These are phyloP conservation scores for Linnaemya tessellans DNA, from an alignment of 2,888 invertebrate genomes.

Conservation along the genomic window DNA sequence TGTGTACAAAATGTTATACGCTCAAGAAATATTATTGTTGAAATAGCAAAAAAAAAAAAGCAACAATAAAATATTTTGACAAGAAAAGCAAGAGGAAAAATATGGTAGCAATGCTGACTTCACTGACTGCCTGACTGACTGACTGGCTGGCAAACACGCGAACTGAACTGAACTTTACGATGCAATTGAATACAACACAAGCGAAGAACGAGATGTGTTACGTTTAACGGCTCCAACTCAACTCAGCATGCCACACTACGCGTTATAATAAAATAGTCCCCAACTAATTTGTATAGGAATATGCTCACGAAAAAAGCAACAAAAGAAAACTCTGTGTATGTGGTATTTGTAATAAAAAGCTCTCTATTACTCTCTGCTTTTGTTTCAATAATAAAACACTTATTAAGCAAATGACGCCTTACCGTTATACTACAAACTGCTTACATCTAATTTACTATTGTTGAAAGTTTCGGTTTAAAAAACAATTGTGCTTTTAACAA, in stretches of 20 bases:
- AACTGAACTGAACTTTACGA: slow-evolving; percentile 59
- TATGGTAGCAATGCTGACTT: slow-evolving; percentile 38
- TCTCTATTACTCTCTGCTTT: slow-evolving; percentile 26
- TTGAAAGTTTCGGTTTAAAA: neutral
- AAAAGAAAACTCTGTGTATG: neutral
- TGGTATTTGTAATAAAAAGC: slow-evolving; percentile 14
- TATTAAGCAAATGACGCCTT: slow-evolving; percentile 42
- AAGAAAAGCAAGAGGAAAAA: slow-evolving; percentile 53
- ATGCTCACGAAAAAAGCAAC: slow-evolving; percentile 12
- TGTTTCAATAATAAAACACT: slow-evolving; percentile 10
- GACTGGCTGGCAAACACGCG: slow-evolving; percentile 63
- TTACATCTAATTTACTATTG: slow-evolving; percentile 12
- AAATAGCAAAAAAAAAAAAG: slow-evolving; percentile 50
- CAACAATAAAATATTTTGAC: slow-evolving; percentile 54
- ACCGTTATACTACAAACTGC: slow-evolving; percentile 47
- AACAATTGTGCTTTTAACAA: neutral
- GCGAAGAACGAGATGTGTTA: slow-evolving; percentile 69
- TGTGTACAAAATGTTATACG: slow-evolving; percentile 53
- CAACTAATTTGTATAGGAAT: slow-evolving; percentile 35
- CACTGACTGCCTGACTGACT: slow-evolving; percentile 39
- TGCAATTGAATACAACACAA: slow-evolving; percentile 58
- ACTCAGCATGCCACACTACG: slow-evolving; percentile 60
- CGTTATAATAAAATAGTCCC: slow-evolving; percentile 59
- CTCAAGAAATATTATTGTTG: slow-evolving; percentile 37
- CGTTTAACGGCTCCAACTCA: slow-evolving; percentile 72